Conservation (phyloP, 1,140 invertebrate species). For the Bathynomus jamesi region DNA sequence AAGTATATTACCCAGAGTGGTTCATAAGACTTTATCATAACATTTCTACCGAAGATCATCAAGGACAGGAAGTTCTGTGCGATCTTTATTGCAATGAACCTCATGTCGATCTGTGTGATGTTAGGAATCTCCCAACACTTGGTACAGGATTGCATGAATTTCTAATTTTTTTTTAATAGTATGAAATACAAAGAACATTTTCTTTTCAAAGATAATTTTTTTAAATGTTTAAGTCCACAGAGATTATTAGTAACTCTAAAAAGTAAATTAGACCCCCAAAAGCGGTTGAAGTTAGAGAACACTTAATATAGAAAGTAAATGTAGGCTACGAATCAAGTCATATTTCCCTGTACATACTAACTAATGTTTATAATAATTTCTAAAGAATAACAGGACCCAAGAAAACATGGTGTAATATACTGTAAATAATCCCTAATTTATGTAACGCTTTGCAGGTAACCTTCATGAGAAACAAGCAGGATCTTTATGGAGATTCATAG, state of each 20-base stretch:
- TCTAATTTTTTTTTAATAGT: not conserved
- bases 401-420: too few species aligned
- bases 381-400: too few species aligned
- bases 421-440: too few species aligned
- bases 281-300: too few species aligned
- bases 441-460: not conserved
- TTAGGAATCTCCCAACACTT: not conserved
- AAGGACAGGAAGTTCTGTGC: not conserved
- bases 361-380: too few species aligned
- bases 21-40: conserved; percentile 11
- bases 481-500: conserved; percentile 12
- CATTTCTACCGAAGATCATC: not conserved
- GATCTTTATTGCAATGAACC: not conserved
- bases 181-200: not conserved
- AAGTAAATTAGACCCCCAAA: too few species aligned
- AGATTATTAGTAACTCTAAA: too few species aligned
- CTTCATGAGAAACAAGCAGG: not conserved
- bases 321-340: too few species aligned
- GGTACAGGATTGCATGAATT: not conserved
- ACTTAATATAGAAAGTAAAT: too few species aligned
- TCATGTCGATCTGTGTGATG: conserved; percentile 12
- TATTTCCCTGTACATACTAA: too few species aligned
- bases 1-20: conserved; percentile 1
- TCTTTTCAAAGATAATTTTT: not conserved
- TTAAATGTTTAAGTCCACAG: not conserved